phyloP scores from a whole-genome alignment of 2,888 invertebrate genomes.

The Lymantria monacha region DNA sequence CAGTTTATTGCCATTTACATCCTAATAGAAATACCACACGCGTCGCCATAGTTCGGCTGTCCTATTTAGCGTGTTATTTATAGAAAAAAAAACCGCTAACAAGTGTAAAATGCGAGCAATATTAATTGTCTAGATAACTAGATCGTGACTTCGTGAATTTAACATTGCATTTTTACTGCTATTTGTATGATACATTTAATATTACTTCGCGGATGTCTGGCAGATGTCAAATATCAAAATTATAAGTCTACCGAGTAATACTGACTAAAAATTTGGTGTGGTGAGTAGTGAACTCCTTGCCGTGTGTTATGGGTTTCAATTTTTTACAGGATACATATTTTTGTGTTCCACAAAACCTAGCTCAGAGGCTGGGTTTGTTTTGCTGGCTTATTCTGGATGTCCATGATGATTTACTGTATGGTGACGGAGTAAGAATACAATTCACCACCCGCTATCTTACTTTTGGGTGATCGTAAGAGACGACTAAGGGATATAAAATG shows the following conservation, averaged over 20 bases:
- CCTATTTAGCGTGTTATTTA: slow-evolving; percentile 24
- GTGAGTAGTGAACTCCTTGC: no score
- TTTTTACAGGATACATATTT: no score
- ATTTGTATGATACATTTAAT: background rate
- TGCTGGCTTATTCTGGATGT: no score
- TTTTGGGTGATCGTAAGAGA: no score
- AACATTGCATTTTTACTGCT: background rate
- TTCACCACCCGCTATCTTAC: background rate
- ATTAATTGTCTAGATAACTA: slow-evolving; percentile 2
- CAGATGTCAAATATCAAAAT: background rate
- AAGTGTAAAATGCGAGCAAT: slow-evolving; percentile 10
- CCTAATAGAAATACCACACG: slow-evolving; percentile 26
- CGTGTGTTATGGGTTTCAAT: no score
- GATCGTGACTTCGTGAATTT: background rate
- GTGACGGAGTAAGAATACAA: background rate
- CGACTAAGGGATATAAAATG: no score
- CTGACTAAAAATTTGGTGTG: no score
- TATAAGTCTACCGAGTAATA: no score
- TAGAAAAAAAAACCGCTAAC: slow-evolving; percentile 15
- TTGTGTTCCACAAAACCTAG: no score
- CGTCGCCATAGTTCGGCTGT: slow-evolving; percentile 28
- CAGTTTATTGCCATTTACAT: background rate
- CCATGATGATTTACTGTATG: no score
- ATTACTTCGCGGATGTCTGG: background rate
- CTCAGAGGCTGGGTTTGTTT: no score